Percentiles rank a stretch among this genome's conserved stretches.
Evolutionary conservation across 1,140 invertebrate species (phyloP).

Genomic region (Lasaia peninsularis): DNA sequence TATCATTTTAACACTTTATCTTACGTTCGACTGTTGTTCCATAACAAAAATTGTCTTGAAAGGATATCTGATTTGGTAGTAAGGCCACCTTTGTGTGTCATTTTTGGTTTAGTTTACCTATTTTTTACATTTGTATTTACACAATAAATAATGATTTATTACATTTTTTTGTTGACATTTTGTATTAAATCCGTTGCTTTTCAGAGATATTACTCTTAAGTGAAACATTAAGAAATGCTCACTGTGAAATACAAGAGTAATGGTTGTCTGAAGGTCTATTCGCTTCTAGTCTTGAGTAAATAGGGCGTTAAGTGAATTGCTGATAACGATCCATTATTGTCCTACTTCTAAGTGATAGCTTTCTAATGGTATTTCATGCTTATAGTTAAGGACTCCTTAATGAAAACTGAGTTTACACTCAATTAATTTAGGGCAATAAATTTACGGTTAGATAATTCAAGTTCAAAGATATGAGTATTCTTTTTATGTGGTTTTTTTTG

Average conservation of each 20-base stretch:
- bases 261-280: constrained; percentile 6
- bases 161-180: too few relatives aligned
- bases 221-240: not conserved
- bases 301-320: constrained; percentile 17
- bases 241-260: not conserved
- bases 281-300: constrained; percentile 17
- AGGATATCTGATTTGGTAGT: too few relatives aligned
- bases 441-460: not conserved
- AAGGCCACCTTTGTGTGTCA: too few relatives aligned
- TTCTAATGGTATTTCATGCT: not conserved
- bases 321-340: constrained; percentile 16
- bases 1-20: too few relatives aligned
- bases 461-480: not conserved
- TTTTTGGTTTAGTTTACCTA: too few relatives aligned
- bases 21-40: too few relatives aligned
- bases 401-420: constrained; percentile 3
- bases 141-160: too few relatives aligned
- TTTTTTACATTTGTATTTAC: too few relatives aligned
- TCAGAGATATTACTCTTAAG: not conserved
- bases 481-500: too few relatives aligned
- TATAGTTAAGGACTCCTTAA: not conserved
- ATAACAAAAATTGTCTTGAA: too few relatives aligned
- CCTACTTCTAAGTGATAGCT: constrained; percentile 3
- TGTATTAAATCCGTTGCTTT: not conserved
- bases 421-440: not conserved